Base-by-base conservation (phyloP, 2,797 vertebrate genomes). In the Rhynchonycteris naso region DNA sequence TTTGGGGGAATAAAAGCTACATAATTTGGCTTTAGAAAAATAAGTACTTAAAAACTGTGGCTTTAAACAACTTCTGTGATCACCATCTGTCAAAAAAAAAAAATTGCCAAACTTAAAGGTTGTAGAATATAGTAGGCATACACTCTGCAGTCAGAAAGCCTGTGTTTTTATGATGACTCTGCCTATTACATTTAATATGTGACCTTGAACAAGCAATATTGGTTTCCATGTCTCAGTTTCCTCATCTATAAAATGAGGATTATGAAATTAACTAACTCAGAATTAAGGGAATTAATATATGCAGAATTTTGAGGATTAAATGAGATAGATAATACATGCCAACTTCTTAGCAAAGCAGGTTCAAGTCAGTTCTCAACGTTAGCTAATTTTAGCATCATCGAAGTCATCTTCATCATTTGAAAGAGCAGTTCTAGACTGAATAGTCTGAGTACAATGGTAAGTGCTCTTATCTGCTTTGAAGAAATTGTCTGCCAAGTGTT, bases 21-120 rank as follows among this genome's bases (percentile, higher is more conserved):
- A 93, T 43, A 91, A 95, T 93, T 96, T 96, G 95, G 92, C 86
- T 96, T 95, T 84, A 81, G 61, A 93, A 96, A 92, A 95, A 88
- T 76, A 59, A 94, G 72, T 92, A 74, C 71, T 93, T 92, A 88
- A 93, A 95, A 97, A 92, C 97, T 97, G 92, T 86, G 92, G 95
- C 95, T 97, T 97, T 87, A 95, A 97, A 93, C 78, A 97, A 96
- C 93, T 96, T 97, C 90, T 97, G 95, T 97, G 95, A 96, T 97
- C 82, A 97, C 91, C 90, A 97, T 92, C 93, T 97, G 97, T 79
- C 92, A 97, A 97, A 96, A 43, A 43, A 43, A 43, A 96, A 92
- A 52, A 58, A 89, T 85, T 92, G 93, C 96, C 95, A 97, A 93
- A 96, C 91, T 79, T 33, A 92, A 26, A 96, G 87, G 76, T 90